Evolutionary conservation across 2,888 invertebrate species (phyloP).

Genomic region (Ornithoptera priamus): DNA sequence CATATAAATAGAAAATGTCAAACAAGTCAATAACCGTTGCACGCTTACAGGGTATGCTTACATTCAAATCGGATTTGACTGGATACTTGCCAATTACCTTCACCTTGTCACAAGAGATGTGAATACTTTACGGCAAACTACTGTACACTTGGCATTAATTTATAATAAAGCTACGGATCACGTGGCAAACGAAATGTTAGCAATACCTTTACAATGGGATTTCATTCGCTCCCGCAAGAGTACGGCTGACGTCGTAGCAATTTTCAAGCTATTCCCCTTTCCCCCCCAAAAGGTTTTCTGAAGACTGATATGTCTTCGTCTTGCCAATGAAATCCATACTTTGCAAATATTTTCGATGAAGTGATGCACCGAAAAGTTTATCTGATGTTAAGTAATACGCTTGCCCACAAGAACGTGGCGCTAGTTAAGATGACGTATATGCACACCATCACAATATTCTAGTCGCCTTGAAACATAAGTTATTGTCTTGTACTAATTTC

Average conservation of each 20-base stretch:
- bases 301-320: no score
- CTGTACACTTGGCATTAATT: constrained; percentile 11
- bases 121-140: constrained; percentile 4
- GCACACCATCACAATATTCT: no score
- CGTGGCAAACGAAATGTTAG: not conserved
- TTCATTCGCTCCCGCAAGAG: not conserved
- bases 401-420: no score
- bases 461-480: no score
- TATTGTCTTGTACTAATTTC: no score
- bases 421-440: no score
- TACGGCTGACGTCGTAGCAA: not conserved
- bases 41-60: constrained; percentile 14
- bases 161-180: not conserved
- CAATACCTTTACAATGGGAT: not conserved
- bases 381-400: no score
- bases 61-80: constrained; percentile 13
- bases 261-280: no score
- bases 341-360: no score
- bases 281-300: no score
- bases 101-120: constrained; percentile 29
- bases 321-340: no score
- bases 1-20: constrained; percentile 12
- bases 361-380: no score
- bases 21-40: constrained; percentile 24
- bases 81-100: constrained; percentile 32